A percentile compares a stretch with the other conserved stretches of the same genome.
Evolutionary conservation across 2,888 invertebrate genomes (phyloP).

Genomic region (Mystacides longicornis): DNA sequence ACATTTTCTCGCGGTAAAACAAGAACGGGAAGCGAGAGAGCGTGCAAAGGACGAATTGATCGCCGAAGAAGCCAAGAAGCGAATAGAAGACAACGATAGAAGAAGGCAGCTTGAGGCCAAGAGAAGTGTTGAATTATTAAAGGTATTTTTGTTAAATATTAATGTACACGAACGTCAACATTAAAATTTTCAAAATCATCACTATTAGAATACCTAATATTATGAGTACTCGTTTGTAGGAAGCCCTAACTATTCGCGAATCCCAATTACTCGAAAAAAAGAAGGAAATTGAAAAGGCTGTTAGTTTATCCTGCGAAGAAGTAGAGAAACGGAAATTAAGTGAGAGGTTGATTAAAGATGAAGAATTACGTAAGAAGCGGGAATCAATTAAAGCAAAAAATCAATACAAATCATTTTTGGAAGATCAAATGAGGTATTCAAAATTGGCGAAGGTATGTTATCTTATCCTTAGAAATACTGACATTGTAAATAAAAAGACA

Average conservation of each 20-base stretch:
- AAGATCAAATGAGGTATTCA: slow-evolving; percentile 17
- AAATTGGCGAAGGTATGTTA: slow-evolving; percentile 16
- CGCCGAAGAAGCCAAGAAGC: slow-evolving; percentile 9
- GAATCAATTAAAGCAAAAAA: slow-evolving; percentile 9
- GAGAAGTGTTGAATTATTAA: slow-evolving; percentile 19
- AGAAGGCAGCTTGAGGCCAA: slow-evolving; percentile 10
- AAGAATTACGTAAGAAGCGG: slow-evolving; percentile 9
- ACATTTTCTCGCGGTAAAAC: slow-evolving; percentile 14
- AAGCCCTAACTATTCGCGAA: slow-evolving; percentile 19
- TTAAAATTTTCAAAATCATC: background rate
- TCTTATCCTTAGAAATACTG: too few species aligned
- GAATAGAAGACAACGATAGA: slow-evolving; percentile 13
- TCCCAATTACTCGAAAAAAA: slow-evolving; percentile 19
- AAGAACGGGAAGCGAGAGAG: slow-evolving; percentile 13
- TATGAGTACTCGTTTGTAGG: slow-evolving; percentile 10
- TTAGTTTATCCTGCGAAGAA: slow-evolving; percentile 9
- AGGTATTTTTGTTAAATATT: too few species aligned
- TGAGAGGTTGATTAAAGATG: slow-evolving; percentile 9
- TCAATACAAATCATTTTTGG: slow-evolving; percentile 19
- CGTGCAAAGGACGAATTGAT: slow-evolving; percentile 15
- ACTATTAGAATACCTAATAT: background rate
- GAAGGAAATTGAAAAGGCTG: slow-evolving; percentile 5
- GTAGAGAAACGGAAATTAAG: slow-evolving; percentile 7
- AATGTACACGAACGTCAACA: background rate
- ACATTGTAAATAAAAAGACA: too few species aligned